Conservation (phyloP, 2,888 invertebrate species). For the Caenorhabditis panamensis region DNA sequence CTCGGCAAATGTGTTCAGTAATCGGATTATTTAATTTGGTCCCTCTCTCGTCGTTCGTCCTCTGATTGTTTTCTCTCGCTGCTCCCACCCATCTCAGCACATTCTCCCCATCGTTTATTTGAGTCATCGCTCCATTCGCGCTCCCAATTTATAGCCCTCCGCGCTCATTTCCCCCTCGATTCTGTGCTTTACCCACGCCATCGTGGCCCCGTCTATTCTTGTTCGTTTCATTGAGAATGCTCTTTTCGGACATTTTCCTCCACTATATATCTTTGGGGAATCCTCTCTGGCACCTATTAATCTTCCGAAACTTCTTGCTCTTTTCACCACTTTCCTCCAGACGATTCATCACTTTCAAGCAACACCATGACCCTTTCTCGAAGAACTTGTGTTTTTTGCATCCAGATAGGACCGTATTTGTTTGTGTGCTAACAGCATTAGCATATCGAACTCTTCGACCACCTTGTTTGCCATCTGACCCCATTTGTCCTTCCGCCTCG, state of each 20-base stretch:
- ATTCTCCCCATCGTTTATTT: not conserved
- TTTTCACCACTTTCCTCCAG: constrained; percentile 11
- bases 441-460: not conserved
- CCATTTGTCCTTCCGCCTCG: not conserved
- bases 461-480: not conserved
- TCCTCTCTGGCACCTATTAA: not conserved
- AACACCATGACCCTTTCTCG: too few species aligned
- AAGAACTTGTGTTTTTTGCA: not conserved
- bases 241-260: not conserved
- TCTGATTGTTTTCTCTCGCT: not conserved
- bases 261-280: constrained; percentile 11
- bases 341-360: too few species aligned
- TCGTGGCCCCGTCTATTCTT: not conserved
- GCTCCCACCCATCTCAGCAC: not conserved
- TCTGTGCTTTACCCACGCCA: not conserved
- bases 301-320: not conserved
- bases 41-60: not conserved
- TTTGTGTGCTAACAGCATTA: not conserved
- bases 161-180: constrained; percentile 1
- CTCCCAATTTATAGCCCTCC: constrained; percentile 9
- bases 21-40: constrained; percentile 32
- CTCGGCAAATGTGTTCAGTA: constrained; percentile 14
- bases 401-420: not conserved
- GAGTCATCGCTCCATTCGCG: not conserved
- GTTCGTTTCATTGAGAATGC: constrained; percentile 8